Conservation (phyloP, 2,113 vertebrate genomes). For the Osmerus eperlanus region DNA sequence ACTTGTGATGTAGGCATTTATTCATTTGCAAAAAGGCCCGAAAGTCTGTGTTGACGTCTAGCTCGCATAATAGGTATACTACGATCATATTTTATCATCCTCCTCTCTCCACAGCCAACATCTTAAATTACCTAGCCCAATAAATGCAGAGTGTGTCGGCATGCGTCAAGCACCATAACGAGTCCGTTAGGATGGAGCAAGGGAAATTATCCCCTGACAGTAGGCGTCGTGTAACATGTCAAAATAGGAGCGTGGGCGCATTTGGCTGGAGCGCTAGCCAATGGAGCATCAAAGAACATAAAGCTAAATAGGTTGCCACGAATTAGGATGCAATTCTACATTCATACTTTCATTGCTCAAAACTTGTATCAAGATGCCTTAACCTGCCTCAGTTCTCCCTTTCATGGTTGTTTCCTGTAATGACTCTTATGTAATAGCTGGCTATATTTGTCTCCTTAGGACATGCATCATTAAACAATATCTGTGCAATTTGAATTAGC, state of each 20-base stretch:
- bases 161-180: constrained; percentile 37
- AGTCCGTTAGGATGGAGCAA: constrained; percentile 40
- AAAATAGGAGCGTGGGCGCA: constrained; percentile 60
- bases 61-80: background rate
- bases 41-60: too few relatives aligned
- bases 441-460: constrained; percentile 61
- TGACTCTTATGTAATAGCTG: constrained; percentile 48
- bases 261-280: constrained; percentile 56
- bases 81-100: background rate
- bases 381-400: constrained; percentile 36
- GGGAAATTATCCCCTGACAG: constrained; percentile 48
- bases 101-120: background rate
- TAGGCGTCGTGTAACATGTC: constrained; percentile 59
- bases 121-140: constrained; percentile 19
- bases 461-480: constrained; percentile 57
- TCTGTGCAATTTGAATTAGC: constrained; percentile 44
- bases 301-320: constrained; percentile 28
- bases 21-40: too few relatives aligned
- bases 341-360: background rate
- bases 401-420: constrained; percentile 1
- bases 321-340: constrained; percentile 37
- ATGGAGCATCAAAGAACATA: constrained; percentile 47
- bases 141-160: constrained; percentile 26
- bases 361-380: constrained; percentile 18
- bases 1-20: too few relatives aligned